Conservation (phyloP, 2,888 invertebrate genomes). For the Megalurothrips usitatus region DNA sequence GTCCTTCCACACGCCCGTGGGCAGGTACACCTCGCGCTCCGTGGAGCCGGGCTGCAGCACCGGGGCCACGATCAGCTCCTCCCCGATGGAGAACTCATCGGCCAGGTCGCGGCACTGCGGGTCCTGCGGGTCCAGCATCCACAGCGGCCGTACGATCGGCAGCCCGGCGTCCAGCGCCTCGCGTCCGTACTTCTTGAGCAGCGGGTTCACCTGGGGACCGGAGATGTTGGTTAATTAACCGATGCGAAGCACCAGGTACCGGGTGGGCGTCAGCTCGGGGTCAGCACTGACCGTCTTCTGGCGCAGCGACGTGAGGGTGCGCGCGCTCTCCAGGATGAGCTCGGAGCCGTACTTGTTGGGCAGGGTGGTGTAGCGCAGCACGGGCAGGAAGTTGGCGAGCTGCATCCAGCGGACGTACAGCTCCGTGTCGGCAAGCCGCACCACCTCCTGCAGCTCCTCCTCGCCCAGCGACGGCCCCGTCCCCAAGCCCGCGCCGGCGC, state of each 20-base stretch:
- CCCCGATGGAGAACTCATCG: constrained; percentile 86
- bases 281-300: constrained; percentile 59
- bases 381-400: constrained; percentile 83
- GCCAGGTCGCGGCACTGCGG: constrained; percentile 67
- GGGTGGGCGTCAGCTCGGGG: no score
- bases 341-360: constrained; percentile 79
- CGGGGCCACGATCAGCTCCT: constrained; percentile 86
- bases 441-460: constrained; percentile 38
- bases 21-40: constrained; percentile 78
- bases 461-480: not conserved
- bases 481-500: constrained; percentile 3
- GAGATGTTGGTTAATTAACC: no score
- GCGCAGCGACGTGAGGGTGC: constrained; percentile 66
- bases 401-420: constrained; percentile 88
- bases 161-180: constrained; percentile 76
- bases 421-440: constrained; percentile 66
- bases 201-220: constrained; percentile 60
- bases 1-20: constrained; percentile 88
- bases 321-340: constrained; percentile 69
- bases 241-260: no score
- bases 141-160: constrained; percentile 81
- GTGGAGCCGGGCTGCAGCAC: constrained; percentile 66
- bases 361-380: constrained; percentile 83
- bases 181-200: constrained; percentile 69
- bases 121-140: constrained; percentile 83